Percentiles rank a stretch among this genome's conserved stretches.
Conservation (phyloP, 2,113 vertebrate genomes). For the Lamprotornis superbus region DNA sequence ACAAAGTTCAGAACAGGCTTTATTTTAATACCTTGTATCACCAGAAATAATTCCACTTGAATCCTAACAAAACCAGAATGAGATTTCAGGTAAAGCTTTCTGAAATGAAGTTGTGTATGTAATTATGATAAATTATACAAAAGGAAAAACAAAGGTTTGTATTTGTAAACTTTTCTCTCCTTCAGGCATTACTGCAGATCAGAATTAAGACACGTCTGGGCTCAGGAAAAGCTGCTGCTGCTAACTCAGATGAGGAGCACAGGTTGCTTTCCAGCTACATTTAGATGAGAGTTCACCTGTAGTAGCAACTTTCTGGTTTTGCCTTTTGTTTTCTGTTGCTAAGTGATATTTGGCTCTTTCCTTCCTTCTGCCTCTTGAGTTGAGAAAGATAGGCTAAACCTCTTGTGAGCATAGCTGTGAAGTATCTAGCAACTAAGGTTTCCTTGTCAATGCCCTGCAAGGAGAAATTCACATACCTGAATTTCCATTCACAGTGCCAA, state of each 20-base stretch:
- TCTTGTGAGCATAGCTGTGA: background rate
- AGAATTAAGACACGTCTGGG: background rate
- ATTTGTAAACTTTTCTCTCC: background rate
- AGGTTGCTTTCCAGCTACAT: background rate
- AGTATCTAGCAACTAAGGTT: background rate
- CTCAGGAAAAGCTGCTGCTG: background rate
- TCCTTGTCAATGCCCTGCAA: background rate
- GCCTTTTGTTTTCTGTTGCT: background rate
- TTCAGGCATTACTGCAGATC: background rate
- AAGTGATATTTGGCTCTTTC: background rate
- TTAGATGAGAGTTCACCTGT: background rate
- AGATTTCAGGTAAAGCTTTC: background rate
- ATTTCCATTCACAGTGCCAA: slow-evolving; percentile 13
- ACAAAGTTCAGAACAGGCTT: background rate
- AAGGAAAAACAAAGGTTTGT: background rate
- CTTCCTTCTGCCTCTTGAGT: background rate
- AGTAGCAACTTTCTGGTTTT: background rate
- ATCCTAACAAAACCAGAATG: background rate
- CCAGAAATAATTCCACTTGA: background rate
- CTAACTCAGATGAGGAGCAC: background rate
- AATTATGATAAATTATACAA: background rate
- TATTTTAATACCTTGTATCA: background rate
- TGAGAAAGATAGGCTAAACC: background rate
- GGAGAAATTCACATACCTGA: background rate
- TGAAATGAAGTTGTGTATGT: background rate